Conservation (phyloP, 1,140 invertebrate species). For the Zaprionus lachaisei region DNA sequence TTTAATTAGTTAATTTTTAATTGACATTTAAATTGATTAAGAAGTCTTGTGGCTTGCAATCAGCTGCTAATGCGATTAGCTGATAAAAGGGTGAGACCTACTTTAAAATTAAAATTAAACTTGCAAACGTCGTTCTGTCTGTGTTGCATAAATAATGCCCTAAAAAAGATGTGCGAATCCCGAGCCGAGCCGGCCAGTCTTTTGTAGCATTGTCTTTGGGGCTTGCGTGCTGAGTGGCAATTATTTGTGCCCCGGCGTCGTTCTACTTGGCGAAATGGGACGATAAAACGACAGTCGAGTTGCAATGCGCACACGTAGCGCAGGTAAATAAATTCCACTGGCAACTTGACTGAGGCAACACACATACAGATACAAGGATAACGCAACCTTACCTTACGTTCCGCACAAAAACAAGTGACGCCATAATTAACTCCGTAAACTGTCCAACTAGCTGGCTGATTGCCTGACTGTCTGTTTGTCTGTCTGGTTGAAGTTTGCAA, state of each 20-base stretch:
- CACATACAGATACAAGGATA: conserved; percentile 19
- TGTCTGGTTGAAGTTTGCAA: conserved; percentile 30
- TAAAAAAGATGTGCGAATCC: neutral
- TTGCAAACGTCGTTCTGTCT: conserved; percentile 1
- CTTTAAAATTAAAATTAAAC: conserved; percentile 66
- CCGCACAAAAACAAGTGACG: conserved; percentile 42
- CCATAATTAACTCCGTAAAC: conserved; percentile 66
- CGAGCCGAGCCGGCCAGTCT: conserved; percentile 10
- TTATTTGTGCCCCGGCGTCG: conserved; percentile 45
- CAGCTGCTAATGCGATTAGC: conserved; percentile 33
- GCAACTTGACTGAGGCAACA: conserved; percentile 15
- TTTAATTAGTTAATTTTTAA: conserved; percentile 16
- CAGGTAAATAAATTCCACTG: conserved; percentile 47
- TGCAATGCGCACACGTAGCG: conserved; percentile 42
- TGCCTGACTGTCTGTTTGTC: conserved; percentile 40
- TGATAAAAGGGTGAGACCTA: conserved; percentile 20
- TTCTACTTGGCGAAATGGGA: conserved; percentile 34
- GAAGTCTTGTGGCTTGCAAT: conserved; percentile 13
- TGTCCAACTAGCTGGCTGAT: conserved; percentile 45
- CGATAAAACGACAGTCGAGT: conserved; percentile 45
- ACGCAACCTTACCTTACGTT: neutral
- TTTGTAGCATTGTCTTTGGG: conserved; percentile 37
- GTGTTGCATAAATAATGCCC: conserved; percentile 42
- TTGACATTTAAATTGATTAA: conserved; percentile 29
- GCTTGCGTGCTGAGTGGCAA: conserved; percentile 63